phyloP scores from a whole-genome alignment of 2,113 vertebrate species.

The Dryoscopus gambensis region DNA sequence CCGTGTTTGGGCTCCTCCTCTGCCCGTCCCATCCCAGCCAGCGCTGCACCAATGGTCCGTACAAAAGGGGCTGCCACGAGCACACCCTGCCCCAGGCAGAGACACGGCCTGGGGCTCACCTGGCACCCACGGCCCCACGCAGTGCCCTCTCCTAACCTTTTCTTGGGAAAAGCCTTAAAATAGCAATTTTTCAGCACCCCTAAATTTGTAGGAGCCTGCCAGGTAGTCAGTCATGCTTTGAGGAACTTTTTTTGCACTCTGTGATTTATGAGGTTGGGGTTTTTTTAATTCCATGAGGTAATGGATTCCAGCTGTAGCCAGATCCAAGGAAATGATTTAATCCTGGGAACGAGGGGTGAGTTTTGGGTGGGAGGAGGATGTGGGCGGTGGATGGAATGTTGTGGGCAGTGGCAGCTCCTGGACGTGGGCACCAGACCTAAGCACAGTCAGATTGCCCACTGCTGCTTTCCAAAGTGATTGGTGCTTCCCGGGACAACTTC shows the following conservation, averaged over 20 bases:
- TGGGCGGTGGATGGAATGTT: background rate
- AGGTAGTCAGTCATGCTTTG: background rate
- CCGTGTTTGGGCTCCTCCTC: background rate
- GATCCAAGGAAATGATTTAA: background rate
- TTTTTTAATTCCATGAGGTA: background rate
- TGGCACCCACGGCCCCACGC: background rate
- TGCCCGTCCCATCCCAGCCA: background rate
- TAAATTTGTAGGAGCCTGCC: background rate
- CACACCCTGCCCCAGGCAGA: background rate
- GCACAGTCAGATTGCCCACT: background rate
- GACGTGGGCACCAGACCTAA: background rate
- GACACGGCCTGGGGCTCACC: background rate
- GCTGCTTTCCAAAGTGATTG: background rate
- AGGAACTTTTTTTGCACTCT: background rate
- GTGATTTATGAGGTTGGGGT: background rate
- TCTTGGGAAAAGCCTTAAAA: background rate
- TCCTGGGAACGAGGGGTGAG: background rate
- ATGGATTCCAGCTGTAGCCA: background rate
- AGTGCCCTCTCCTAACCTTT: background rate
- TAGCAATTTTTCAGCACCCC: background rate
- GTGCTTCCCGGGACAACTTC: background rate
- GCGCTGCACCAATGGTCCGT: conserved; percentile 34
- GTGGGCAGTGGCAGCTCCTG: background rate
- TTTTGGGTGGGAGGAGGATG: background rate
- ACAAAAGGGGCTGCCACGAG: conserved; percentile 44